These are phyloP conservation scores for Pseudomyrmex sp. DNA, from an alignment of 1,140 invertebrate species.

Conservation along the genomic window DNA sequence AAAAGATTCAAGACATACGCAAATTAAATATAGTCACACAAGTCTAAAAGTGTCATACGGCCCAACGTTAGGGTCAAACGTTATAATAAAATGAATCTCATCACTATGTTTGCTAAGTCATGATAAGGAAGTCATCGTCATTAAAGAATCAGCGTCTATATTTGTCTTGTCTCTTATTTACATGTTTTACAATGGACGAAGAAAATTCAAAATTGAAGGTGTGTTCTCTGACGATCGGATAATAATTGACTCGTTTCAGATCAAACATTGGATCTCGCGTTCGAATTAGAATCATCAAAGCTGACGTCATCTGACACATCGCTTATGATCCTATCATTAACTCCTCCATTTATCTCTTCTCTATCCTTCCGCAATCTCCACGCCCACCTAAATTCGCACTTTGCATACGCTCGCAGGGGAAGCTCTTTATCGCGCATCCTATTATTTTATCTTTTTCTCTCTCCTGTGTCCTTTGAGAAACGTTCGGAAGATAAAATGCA, in stretches of 20 bases:
- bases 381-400: slow-evolving; percentile 36
- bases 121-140: too few species aligned
- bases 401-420: slow-evolving; percentile 23
- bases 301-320: neutral
- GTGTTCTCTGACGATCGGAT: neutral
- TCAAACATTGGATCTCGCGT: neutral
- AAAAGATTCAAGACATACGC: too few species aligned
- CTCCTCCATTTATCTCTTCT: neutral
- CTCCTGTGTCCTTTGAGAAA: neutral
- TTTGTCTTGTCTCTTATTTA: too few species aligned
- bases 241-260: neutral
- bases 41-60: too few species aligned
- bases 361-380: slow-evolving; percentile 29
- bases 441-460: slow-evolving; percentile 17
- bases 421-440: slow-evolving; percentile 7
- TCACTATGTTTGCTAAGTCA: too few species aligned
- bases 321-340: slow-evolving; percentile 27
- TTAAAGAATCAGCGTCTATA: too few species aligned
- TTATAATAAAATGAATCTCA: too few species aligned
- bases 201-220: too few species aligned
- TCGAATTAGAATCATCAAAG: slow-evolving; percentile 5
- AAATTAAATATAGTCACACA: too few species aligned
- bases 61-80: too few species aligned
- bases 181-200: too few species aligned
- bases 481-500: slow-evolving; percentile 13